Conservation (phyloP, 1,140 invertebrate genomes). For the Drosophila erecta region DNA sequence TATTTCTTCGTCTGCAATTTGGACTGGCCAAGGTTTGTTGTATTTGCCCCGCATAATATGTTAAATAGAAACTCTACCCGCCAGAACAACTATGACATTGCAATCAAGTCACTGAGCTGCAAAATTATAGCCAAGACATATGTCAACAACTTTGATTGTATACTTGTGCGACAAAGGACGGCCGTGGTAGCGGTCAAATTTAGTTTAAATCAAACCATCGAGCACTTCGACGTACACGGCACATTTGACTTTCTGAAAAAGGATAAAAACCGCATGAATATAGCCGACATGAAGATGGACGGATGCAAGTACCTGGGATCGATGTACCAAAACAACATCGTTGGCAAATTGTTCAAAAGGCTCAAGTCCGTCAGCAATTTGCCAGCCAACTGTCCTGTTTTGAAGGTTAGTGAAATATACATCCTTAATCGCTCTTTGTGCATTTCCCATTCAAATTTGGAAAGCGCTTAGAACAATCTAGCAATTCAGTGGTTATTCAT, state of each 20-base stretch:
- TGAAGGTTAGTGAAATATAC: constrained; percentile 24
- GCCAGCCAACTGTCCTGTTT: constrained; percentile 30
- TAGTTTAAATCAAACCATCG: constrained; percentile 15
- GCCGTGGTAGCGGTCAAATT: constrained; percentile 5
- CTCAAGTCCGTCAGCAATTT: constrained; percentile 35
- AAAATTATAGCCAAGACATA: neutral
- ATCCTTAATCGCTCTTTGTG: neutral
- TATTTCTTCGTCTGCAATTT: constrained; percentile 6
- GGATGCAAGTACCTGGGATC: constrained; percentile 52
- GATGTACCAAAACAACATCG: constrained; percentile 19
- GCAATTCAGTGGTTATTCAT: too few species aligned
- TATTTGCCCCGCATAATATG: neutral
- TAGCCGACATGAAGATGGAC: constrained; percentile 34
- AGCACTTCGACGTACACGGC: constrained; percentile 9
- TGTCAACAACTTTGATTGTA: constrained; percentile 12
- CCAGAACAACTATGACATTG: constrained; percentile 41
- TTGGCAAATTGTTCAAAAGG: constrained; percentile 27
- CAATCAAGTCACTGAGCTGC: constrained; percentile 20
- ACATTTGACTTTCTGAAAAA: constrained; percentile 38
- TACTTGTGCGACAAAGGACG: constrained; percentile 4
- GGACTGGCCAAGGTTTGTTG: constrained; percentile 30
- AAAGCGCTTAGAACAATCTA: too few species aligned
- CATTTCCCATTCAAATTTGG: too few species aligned
- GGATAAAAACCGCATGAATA: constrained; percentile 41
- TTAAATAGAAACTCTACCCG: neutral